These are phyloP conservation scores for Castor canadensis DNA, from an alignment of 2,113 vertebrate genomes.

Conservation along the genomic window DNA sequence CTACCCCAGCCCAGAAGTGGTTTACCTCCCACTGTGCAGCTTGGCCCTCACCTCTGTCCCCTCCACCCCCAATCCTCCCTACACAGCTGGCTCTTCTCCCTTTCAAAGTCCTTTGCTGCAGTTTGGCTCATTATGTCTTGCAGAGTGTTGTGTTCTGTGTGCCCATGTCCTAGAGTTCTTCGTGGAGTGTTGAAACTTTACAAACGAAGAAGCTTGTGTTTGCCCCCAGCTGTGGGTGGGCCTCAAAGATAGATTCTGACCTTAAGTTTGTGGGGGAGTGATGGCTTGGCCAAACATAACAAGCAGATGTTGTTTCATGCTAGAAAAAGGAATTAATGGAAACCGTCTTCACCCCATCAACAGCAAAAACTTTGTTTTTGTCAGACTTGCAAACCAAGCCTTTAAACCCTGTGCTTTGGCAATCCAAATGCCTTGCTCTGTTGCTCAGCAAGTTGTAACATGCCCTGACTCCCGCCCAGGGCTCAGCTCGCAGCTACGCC, in stretches of 20 bases:
- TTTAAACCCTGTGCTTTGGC: slow-evolving; percentile 63
- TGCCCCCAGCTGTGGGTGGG: slow-evolving; percentile 57
- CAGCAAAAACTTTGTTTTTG: slow-evolving; percentile 47
- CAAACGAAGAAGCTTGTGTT: background rate
- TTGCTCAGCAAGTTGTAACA: slow-evolving; percentile 62
- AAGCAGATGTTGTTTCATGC: slow-evolving; percentile 66
- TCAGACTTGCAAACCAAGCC: slow-evolving; percentile 48
- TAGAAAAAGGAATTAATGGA: background rate
- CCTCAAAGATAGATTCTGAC: slow-evolving; percentile 45
- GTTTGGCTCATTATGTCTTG: slow-evolving; percentile 61
- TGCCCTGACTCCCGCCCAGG: background rate
- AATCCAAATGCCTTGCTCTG: slow-evolving; percentile 31
- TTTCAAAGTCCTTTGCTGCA: slow-evolving; percentile 59
- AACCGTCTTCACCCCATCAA: slow-evolving; percentile 38
- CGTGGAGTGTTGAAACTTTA: background rate
- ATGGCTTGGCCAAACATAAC: slow-evolving; percentile 56
- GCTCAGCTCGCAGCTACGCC: slow-evolving; percentile 35
- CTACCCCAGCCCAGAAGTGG: slow-evolving; percentile 18
- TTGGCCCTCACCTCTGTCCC: slow-evolving; percentile 21
- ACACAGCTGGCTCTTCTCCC: slow-evolving; percentile 74
- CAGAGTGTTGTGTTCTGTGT: slow-evolving; percentile 48
- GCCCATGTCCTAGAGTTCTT: background rate
- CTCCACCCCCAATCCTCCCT: slow-evolving; percentile 55
- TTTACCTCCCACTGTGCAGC: slow-evolving; percentile 42
- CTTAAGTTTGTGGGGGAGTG: slow-evolving; percentile 17